Evolutionary conservation across 2,113 vertebrate genomes (phyloP).

Genomic region (Vulpes ferrilata): DNA sequence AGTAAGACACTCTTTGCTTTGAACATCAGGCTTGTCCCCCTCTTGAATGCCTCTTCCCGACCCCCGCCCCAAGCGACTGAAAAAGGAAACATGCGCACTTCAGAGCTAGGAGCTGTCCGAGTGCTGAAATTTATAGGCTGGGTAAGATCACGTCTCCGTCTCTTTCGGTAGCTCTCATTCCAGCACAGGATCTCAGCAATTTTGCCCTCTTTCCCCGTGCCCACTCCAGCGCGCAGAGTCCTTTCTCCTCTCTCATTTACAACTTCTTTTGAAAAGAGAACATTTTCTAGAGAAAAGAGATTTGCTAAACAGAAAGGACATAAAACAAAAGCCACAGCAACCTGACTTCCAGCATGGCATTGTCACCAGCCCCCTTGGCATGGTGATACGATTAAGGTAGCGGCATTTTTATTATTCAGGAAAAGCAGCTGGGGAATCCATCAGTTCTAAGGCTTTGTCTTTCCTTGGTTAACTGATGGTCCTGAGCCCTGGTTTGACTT

Average conservation of each 20-base stretch:
- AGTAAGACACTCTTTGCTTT: constrained; percentile 50
- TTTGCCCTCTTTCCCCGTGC: constrained; percentile 54
- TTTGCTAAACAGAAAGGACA: constrained; percentile 83
- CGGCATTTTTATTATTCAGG: constrained; percentile 75
- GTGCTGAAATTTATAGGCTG: constrained; percentile 90
- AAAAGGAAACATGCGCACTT: constrained; percentile 91
- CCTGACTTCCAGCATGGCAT: constrained; percentile 81
- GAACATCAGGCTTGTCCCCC: constrained; percentile 87
- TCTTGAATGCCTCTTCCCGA: constrained; percentile 69
- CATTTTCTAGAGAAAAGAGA: constrained; percentile 74
- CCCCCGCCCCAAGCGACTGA: constrained; percentile 82
- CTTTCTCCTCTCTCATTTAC: constrained; percentile 72
- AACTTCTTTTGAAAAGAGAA: constrained; percentile 76
- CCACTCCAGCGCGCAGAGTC: constrained; percentile 64
- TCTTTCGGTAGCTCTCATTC: constrained; percentile 86
- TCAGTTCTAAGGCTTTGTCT: constrained; percentile 86
- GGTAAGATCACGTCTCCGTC: constrained; percentile 86
- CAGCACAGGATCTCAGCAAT: constrained; percentile 83
- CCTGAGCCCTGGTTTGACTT: constrained; percentile 89
- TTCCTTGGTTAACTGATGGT: constrained; percentile 86
- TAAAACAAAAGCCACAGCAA: constrained; percentile 80
- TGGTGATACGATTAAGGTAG: constrained; percentile 85
- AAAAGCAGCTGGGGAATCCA: constrained; percentile 76
- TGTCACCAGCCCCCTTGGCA: constrained; percentile 78
- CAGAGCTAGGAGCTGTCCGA: constrained; percentile 91